phyloP scores from a whole-genome alignment of 2,113 vertebrate genomes.

The Speoplatyrhinus poulsoni region DNA sequence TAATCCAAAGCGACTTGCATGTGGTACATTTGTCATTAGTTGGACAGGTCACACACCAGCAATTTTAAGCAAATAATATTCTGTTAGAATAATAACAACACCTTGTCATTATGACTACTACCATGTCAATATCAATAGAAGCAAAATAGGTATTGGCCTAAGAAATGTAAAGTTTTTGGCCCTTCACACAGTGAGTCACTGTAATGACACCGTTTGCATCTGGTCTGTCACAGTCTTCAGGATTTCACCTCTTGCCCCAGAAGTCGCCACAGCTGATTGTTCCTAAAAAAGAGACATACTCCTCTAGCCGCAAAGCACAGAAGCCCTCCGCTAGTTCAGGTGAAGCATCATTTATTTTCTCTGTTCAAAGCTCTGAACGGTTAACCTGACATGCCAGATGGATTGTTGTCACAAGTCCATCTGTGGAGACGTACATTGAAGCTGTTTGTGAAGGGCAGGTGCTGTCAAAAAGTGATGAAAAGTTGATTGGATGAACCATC shows the following conservation, averaged over 20 bases:
- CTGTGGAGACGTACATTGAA: too few relatives aligned
- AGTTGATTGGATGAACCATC: too few relatives aligned
- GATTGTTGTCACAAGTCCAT: too few relatives aligned
- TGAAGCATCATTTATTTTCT: constrained; percentile 63
- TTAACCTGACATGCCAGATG: background rate
- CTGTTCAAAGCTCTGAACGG: background rate
- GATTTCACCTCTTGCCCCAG: constrained; percentile 77
- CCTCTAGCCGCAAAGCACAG: constrained; percentile 70
- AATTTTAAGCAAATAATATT: too few relatives aligned
- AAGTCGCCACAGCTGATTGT: constrained; percentile 70
- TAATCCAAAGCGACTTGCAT: too few relatives aligned
- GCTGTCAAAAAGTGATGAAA: too few relatives aligned
- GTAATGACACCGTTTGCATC: background rate
- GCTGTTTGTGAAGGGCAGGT: too few relatives aligned
- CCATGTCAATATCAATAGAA: too few relatives aligned
- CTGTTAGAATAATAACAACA: too few relatives aligned
- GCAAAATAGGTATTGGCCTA: too few relatives aligned
- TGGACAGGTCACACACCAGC: background rate
- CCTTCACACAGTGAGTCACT: background rate
- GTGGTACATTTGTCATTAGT: too few relatives aligned
- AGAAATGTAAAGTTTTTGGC: background rate
- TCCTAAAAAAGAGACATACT: constrained; percentile 84
- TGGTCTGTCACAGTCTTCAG: constrained; percentile 71
- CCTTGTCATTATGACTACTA: too few relatives aligned
- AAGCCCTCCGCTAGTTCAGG: constrained; percentile 75